Base-by-base conservation (phyloP, 2,888 invertebrate species). In the Melipona bicolor region DNA sequence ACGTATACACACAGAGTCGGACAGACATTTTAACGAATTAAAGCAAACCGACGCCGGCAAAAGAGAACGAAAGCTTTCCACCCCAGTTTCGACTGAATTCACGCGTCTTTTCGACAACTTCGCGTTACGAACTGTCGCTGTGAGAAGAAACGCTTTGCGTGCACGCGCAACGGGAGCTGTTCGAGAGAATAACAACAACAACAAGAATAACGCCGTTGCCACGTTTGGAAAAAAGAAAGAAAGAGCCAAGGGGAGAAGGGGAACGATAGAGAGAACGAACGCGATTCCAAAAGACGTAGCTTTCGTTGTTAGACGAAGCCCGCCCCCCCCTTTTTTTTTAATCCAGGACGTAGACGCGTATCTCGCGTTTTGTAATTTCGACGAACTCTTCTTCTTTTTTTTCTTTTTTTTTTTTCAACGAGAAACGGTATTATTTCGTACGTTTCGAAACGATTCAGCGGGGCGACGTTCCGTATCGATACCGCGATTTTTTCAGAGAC, bases 351-450 rank as follows among this genome's bases (percentile, higher is more conserved):
- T 36, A 6, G 56, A 17, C 72, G 64, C 65, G 54, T 62, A 62
- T 75, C 59, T 15, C 56, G 27, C 43, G 49, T 78, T 84, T 78
- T 69, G 27, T 68, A 61, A 69, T 79, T 65, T 68, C 43, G 19
- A 76, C 24, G 43, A 49, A 27, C 3, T 24, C 17, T 19, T 19
- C 6, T 52, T 52, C 17, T 19, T 52, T 19, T 52, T 52, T 15
- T 52, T 17, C 19, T 52, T 19, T 19, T 52, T 19, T 52, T 36
- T 9, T 36, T 36, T 9, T 67, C 32, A 50, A 3, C 13, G 11
- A 36, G 71, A 43, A n/a, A 74, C 73, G 83, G 78, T 83, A 75
- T 84, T 84, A 84, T 83, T 78, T 81, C 27, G 9, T 61, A 61
- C 19, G 61, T 61, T 54, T 43, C 17, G 19, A 75, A 62, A 49